Conservation (phyloP, 2,888 invertebrate species). For the Platycheirus rosarum region DNA sequence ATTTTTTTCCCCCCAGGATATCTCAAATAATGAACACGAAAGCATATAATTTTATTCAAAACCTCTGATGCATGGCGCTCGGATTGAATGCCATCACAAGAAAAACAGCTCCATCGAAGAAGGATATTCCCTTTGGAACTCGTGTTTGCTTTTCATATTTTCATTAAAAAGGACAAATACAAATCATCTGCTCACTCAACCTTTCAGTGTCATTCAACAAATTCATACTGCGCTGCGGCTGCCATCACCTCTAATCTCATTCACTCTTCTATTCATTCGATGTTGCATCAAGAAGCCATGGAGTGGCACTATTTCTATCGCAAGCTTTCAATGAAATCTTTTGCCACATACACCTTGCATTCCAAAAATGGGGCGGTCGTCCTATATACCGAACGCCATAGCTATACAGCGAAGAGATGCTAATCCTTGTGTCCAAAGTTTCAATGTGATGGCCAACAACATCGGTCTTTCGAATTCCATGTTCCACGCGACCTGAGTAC, state of each 20-base stretch:
- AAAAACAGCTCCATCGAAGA: constrained; percentile 19
- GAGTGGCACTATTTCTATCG: constrained; percentile 53
- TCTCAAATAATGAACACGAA: constrained; percentile 54
- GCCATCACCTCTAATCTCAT: constrained; percentile 61
- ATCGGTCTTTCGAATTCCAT: constrained; percentile 51
- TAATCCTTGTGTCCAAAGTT: constrained; percentile 64
- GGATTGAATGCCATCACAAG: constrained; percentile 3
- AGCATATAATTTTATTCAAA: constrained; percentile 52
- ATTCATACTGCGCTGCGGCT: constrained; percentile 21
- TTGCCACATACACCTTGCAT: constrained; percentile 59
- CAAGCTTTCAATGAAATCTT: constrained; percentile 62
- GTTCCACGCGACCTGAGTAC: constrained; percentile 50
- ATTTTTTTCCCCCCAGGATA: constrained; percentile 39
- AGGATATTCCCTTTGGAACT: background rate
- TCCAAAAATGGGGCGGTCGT: constrained; percentile 27
- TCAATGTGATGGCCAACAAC: constrained; percentile 64
- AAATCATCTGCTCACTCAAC: constrained; percentile 48
- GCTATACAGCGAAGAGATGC: constrained; percentile 19
- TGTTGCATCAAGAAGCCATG: constrained; percentile 35
- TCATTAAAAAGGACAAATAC: constrained; percentile 37
- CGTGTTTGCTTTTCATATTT: constrained; percentile 21
- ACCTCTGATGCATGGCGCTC: constrained; percentile 50
- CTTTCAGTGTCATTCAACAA: constrained; percentile 47
- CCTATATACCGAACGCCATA: background rate
- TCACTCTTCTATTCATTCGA: constrained; percentile 47